Conservation (phyloP, 2,113 vertebrate species). For the Theristicus caerulescens region DNA sequence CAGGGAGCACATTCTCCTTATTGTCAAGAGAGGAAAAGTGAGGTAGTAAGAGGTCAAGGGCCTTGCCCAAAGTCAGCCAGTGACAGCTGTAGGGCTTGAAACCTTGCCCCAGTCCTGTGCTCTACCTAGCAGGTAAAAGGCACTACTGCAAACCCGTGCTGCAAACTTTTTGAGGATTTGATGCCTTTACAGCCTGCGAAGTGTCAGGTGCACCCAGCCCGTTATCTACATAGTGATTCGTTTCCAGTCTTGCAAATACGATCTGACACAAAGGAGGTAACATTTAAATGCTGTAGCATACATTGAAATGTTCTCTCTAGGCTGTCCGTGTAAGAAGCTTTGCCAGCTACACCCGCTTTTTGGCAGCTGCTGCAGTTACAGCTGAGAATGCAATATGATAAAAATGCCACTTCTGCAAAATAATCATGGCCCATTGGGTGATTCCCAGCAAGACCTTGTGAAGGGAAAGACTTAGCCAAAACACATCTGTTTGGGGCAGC, state of each 20-base stretch:
- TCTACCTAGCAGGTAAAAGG: not conserved
- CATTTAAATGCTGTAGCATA: not conserved
- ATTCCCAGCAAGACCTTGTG: not conserved
- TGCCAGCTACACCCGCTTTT: not conserved
- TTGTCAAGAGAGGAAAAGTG: not conserved
- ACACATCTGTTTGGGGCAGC: not conserved
- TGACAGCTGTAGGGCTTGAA: not conserved
- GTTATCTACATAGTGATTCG: not conserved
- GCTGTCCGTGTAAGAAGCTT: not conserved
- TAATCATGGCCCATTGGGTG: not conserved
- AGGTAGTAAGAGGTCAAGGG: not conserved
- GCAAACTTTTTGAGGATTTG: not conserved
- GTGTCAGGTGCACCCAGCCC: not conserved
- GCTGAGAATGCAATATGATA: conserved; percentile 33
- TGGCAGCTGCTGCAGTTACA: not conserved
- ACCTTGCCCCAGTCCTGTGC: not conserved
- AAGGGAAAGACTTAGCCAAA: not conserved
- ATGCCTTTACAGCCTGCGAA: not conserved
- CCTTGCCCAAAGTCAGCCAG: not conserved
- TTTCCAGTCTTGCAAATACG: not conserved
- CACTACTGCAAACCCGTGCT: not conserved
- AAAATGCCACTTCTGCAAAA: conserved; percentile 25
- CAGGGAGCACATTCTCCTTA: not conserved
- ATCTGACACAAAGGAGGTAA: not conserved
- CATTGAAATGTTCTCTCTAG: not conserved